phyloP scores from a whole-genome alignment of 2,888 invertebrate species.

The Leptopterna dolabrata region DNA sequence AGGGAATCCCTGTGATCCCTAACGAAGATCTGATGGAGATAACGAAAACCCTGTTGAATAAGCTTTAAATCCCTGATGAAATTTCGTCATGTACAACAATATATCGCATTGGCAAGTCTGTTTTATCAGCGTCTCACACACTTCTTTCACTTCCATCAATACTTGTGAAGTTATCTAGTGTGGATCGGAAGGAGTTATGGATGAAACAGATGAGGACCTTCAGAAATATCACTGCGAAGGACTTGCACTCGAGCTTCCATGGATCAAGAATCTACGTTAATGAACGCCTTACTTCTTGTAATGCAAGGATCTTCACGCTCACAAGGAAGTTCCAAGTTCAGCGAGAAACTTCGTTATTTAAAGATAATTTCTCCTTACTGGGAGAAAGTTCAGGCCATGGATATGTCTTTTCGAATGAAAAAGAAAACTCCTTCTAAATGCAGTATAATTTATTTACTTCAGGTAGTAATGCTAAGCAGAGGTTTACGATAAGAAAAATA shows the following conservation, averaged over 20 bases:
- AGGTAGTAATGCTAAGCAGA: too few relatives aligned
- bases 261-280: not conserved
- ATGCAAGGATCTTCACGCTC: not conserved
- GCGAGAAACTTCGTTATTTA: too few relatives aligned
- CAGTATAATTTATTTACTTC: too few relatives aligned
- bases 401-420: too few relatives aligned
- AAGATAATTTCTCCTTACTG: too few relatives aligned
- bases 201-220: not conserved
- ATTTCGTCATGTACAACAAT: not conserved
- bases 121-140: not conserved
- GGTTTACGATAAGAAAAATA: too few relatives aligned
- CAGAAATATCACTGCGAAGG: not conserved
- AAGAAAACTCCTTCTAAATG: too few relatives aligned
- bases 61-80: not conserved
- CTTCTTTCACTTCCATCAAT: too few relatives aligned
- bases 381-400: too few relatives aligned
- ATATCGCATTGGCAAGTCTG: not conserved
- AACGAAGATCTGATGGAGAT: not conserved
- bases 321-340: not conserved
- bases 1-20: not conserved
- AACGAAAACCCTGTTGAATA: not conserved
- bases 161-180: not conserved
- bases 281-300: not conserved
- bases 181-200: not conserved
- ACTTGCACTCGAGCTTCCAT: not conserved